phyloP scores from a whole-genome alignment of 2,888 invertebrate genomes.

The Brachycybe producta region DNA sequence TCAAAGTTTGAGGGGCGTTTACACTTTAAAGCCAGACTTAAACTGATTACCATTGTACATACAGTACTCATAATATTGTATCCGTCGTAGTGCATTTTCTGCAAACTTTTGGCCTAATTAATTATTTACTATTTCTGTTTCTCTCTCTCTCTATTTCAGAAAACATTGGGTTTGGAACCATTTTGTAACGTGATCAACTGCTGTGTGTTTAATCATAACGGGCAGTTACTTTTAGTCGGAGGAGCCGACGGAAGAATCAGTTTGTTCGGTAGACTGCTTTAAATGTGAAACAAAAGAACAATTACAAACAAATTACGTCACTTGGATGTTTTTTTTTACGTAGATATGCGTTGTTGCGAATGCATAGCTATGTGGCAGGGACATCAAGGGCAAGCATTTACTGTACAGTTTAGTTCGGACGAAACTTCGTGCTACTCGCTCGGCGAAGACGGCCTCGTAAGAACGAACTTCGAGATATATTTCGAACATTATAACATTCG shows the following conservation, averaged over 20 bases:
- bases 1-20: too few species aligned
- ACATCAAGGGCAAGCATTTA: conserved; percentile 42
- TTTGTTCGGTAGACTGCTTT: conserved; percentile 38
- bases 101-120: too few species aligned
- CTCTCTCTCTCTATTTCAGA: too few species aligned
- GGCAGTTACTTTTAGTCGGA: conserved; percentile 44
- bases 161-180: conserved; percentile 24
- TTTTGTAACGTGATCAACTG: conserved; percentile 38
- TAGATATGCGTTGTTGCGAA: conserved; percentile 41
- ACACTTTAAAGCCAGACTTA: too few species aligned
- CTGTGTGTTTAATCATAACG: conserved; percentile 46
- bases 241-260: conserved; percentile 44
- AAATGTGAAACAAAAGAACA: background rate
- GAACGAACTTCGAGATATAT: conserved; percentile 15
- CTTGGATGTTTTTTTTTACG: too few species aligned
- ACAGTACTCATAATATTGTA: too few species aligned
- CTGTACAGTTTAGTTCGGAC: conserved; percentile 42
- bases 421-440: conserved; percentile 44
- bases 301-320: too few species aligned
- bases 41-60: too few species aligned
- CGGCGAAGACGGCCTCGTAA: conserved; percentile 44
- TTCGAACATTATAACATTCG: background rate
- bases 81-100: too few species aligned
- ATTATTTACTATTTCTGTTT: too few species aligned
- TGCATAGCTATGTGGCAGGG: conserved; percentile 43